Conservation (phyloP, 2,113 vertebrate species). For the Pituophis catenifer region DNA sequence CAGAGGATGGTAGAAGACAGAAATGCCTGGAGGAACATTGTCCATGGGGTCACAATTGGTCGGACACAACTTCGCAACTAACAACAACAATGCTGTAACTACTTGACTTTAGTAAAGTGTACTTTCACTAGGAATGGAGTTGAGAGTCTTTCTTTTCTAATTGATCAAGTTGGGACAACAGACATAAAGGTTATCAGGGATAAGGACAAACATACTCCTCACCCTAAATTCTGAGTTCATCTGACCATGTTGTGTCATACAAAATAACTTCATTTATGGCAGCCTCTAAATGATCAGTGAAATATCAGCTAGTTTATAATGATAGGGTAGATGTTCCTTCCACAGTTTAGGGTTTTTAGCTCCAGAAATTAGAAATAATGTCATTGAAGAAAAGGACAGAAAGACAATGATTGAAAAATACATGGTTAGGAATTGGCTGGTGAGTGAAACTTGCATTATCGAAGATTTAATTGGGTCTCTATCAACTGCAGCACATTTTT, state of each 20-base stretch:
- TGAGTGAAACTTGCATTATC: fast-evolving
- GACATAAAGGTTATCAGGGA: neutral
- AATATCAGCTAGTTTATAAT: neutral
- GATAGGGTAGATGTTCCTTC: neutral
- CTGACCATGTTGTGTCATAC: slow-evolving; percentile 23
- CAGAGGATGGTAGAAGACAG: too few relatives aligned
- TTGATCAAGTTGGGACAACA: neutral
- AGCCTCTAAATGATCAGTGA: neutral
- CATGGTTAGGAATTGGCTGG: fast-evolving
- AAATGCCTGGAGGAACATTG: too few relatives aligned
- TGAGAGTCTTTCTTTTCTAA: neutral
- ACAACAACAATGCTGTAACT: too few relatives aligned
- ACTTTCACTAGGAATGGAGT: neutral
- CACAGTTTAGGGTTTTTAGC: neutral
- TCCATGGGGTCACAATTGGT: too few relatives aligned
- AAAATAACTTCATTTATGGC: slow-evolving; percentile 20
- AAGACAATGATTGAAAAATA: neutral
- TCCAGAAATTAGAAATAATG: neutral
- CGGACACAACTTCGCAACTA: too few relatives aligned
- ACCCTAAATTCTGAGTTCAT: neutral
- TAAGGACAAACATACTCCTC: neutral
- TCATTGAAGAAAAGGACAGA: neutral
- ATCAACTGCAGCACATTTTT: neutral
- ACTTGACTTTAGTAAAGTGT: neutral
- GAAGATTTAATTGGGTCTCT: fast-evolving